A percentile compares a stretch with the other conserved stretches of the same genome.
Conservation (phyloP, 2,888 invertebrate species). For the Archips crataeganus region DNA sequence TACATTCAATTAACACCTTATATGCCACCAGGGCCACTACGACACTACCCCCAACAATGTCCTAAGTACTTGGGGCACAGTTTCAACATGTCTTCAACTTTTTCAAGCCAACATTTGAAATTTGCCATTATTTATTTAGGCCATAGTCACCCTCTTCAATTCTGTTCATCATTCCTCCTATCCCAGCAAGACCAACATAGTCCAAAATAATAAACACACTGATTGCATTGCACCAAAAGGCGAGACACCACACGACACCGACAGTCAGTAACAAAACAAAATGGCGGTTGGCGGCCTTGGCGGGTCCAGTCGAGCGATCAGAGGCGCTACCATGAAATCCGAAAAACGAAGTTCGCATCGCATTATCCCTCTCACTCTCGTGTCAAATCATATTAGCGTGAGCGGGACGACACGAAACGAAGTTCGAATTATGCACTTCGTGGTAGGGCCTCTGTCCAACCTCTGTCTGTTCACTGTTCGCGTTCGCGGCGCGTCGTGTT, state of each 20-base stretch:
- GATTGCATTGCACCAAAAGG: not conserved
- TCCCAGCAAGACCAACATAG: not conserved
- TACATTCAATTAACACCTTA: not conserved
- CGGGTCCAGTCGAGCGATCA: too few relatives aligned
- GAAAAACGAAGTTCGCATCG: too few relatives aligned
- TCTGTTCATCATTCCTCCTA: not conserved
- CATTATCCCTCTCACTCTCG: too few relatives aligned
- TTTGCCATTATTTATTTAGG: not conserved
- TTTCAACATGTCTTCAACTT: slow-evolving; percentile 5
- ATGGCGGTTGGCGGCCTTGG: not conserved
- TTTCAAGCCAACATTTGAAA: not conserved
- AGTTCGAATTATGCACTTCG: too few relatives aligned
- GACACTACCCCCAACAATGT: slow-evolving; percentile 13
- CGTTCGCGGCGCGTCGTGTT: too few relatives aligned
- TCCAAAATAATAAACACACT: not conserved
- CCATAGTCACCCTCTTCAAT: not conserved
- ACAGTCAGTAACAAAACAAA: slow-evolving; percentile 2
- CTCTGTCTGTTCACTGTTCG: too few relatives aligned
- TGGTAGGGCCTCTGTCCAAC: too few relatives aligned
- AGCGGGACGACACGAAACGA: too few relatives aligned
- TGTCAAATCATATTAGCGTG: too few relatives aligned
- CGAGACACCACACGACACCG: not conserved
- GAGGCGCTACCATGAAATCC: too few relatives aligned
- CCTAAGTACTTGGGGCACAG: slow-evolving; percentile 1
- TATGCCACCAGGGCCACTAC: slow-evolving; percentile 4